phyloP scores from a whole-genome alignment of 2,113 vertebrate genomes.

The Chloropsis hardwickii region DNA sequence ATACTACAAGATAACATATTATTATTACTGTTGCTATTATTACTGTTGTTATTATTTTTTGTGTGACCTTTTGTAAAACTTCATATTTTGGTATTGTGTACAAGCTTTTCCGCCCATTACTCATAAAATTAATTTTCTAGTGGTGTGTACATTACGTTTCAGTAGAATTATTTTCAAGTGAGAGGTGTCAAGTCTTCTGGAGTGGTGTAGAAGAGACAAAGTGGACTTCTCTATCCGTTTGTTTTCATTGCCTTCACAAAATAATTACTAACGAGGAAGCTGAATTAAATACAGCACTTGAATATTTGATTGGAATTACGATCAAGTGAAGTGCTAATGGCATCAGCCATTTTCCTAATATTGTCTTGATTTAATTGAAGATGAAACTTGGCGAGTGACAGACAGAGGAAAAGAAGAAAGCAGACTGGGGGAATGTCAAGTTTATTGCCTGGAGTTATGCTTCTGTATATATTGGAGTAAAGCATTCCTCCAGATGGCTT shows the following conservation, averaged over 20 bases:
- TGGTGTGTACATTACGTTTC: not conserved
- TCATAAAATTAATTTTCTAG: not conserved
- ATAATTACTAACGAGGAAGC: not conserved
- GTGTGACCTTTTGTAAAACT: not conserved
- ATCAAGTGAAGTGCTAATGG: not conserved
- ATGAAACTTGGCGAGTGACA: not conserved
- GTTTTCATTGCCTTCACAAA: not conserved
- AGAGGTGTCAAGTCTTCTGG: not conserved
- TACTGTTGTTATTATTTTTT: not conserved
- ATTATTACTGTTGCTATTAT: not conserved
- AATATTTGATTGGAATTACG: not conserved
- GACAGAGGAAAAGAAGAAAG: not conserved
- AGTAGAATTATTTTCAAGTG: not conserved
- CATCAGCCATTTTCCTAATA: not conserved
- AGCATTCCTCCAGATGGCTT: not conserved
- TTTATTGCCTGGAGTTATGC: not conserved
- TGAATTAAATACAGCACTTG: not conserved
- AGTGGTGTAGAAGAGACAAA: not conserved
- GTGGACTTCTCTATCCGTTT: not conserved
- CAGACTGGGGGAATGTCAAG: not conserved
- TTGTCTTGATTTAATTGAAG: not conserved
- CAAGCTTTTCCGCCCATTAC: fast-evolving
- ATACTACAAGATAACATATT: not conserved
- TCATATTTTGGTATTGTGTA: not conserved
- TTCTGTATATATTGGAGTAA: not conserved